These are phyloP conservation scores for Gonatopus flavifemur DNA, from an alignment of 1,140 invertebrate genomes.

Conservation along the genomic window DNA sequence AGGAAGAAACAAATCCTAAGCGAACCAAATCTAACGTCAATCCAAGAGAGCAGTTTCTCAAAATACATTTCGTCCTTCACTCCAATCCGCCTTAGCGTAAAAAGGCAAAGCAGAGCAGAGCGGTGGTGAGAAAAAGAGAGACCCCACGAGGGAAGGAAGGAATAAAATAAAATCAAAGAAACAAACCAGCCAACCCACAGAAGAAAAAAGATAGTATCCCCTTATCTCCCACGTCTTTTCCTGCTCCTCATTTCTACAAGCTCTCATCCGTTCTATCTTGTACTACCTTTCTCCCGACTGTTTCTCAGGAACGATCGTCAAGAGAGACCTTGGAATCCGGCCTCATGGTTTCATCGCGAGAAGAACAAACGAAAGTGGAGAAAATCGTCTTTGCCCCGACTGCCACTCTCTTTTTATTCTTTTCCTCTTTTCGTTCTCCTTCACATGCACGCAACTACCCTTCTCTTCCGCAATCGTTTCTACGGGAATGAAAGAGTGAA, in stretches of 20 bases:
- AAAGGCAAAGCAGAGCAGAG: too few species aligned
- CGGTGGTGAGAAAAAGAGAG: too few species aligned
- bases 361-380: constrained; percentile 33
- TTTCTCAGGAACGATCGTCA: constrained; percentile 15
- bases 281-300: background rate
- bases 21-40: too few species aligned
- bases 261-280: constrained; percentile 2
- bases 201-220: too few species aligned
- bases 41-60: too few species aligned
- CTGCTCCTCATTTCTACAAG: background rate
- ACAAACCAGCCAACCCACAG: background rate
- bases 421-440: background rate
- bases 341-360: constrained; percentile 20
- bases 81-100: too few species aligned
- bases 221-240: too few species aligned
- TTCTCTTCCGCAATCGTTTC: constrained; percentile 23
- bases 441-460: background rate
- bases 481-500: constrained; percentile 28
- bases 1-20: too few species aligned
- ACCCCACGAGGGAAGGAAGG: too few species aligned
- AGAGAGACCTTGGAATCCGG: constrained; percentile 10
- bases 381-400: constrained; percentile 29
- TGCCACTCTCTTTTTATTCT: background rate
- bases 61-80: too few species aligned
- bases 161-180: background rate